phyloP scores from a whole-genome alignment of 2,888 invertebrate species.

The Geotrupes spiniger region DNA sequence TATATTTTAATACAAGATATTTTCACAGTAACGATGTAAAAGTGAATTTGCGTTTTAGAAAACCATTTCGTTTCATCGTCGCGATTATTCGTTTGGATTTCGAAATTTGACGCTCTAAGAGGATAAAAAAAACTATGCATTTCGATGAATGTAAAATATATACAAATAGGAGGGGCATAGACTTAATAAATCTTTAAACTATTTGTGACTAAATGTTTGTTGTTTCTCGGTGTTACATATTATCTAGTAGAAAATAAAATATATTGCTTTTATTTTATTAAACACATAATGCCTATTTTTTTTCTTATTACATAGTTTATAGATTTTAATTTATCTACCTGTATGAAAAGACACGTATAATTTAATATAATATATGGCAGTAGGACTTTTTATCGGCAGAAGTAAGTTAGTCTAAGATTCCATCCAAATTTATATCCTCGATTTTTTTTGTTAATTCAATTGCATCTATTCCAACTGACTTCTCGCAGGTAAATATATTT shows the following conservation, averaged over 20 bases:
- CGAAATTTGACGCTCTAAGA: neutral
- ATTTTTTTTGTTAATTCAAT: neutral
- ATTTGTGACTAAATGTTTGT: constrained; percentile 25
- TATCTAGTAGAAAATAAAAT: constrained; percentile 14
- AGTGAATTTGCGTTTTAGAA: neutral
- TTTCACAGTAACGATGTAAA: constrained; percentile 8
- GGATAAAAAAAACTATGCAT: constrained; percentile 8
- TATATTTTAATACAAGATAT: constrained; percentile 13
- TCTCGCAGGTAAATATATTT: neutral
- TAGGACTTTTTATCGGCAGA: too few relatives aligned
- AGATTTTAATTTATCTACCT: constrained; percentile 1
- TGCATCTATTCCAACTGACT: neutral
- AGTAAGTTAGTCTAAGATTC: too few relatives aligned
- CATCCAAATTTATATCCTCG: neutral
- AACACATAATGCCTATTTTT: constrained; percentile 13
- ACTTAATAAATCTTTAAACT: constrained; percentile 39
- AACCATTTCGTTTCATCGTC: constrained; percentile 1
- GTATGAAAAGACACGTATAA: too few relatives aligned
- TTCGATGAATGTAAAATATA: constrained; percentile 15
- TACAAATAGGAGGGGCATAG: constrained; percentile 48
- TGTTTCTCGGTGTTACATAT: constrained; percentile 28
- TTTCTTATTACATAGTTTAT: neutral
- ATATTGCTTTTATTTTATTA: constrained; percentile 11
- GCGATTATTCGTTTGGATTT: neutral
- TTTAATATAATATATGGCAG: too few relatives aligned